These are phyloP conservation scores for Odontothrips loti DNA, from an alignment of 2,888 invertebrate species.

Conservation along the genomic window DNA sequence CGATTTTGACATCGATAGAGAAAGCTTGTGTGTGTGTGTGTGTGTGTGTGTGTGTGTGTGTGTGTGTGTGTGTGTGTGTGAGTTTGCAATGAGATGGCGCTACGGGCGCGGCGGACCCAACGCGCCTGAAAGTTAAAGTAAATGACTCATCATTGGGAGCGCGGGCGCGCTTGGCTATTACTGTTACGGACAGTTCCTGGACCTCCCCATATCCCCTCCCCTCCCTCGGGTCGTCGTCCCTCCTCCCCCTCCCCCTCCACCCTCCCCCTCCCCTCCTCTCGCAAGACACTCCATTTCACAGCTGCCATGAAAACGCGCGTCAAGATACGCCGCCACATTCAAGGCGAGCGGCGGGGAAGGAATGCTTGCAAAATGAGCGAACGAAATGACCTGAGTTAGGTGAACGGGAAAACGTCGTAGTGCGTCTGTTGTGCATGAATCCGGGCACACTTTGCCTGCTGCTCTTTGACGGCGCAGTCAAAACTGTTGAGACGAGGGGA, in stretches of 20 bases:
- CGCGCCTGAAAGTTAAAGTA: neutral
- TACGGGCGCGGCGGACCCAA: neutral
- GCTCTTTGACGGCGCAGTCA: no score
- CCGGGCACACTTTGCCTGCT: no score
- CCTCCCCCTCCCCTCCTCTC: neutral
- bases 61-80: neutral
- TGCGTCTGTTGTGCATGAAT: no score
- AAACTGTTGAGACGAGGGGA: no score
- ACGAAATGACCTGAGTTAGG: no score
- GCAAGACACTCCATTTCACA: neutral
- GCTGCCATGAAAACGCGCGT: neutral
- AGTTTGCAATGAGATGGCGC: neutral
- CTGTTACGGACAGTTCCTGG: neutral
- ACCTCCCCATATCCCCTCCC: neutral
- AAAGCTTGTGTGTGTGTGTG: neutral
- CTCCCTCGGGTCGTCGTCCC: neutral
- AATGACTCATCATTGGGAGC: neutral
- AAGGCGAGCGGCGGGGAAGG: neutral
- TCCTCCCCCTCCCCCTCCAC: neutral
- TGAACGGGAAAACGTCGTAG: no score
- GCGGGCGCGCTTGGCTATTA: neutral
- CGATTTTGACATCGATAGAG: neutral
- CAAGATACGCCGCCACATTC: neutral
- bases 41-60: neutral
- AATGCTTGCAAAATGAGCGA: neutral